Evolutionary conservation across 2,113 vertebrate genomes (phyloP).

Genomic region (Oryctolagus cuniculus): DNA sequence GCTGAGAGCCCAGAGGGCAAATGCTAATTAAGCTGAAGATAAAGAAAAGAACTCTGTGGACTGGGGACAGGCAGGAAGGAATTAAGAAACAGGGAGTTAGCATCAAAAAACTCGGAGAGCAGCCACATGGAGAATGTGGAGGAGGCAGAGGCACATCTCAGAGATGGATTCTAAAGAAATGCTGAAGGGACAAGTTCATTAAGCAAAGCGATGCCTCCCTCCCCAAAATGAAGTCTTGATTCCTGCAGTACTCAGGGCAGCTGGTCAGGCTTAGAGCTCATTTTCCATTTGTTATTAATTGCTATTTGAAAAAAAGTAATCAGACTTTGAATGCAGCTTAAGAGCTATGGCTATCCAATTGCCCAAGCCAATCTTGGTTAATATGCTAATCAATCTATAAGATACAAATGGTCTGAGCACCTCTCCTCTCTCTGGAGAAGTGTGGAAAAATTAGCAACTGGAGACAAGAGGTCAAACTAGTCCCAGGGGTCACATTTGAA

Average conservation of each 20-base stretch:
- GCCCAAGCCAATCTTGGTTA: not conserved
- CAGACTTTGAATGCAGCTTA: slow-evolving; percentile 54
- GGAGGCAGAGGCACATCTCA: slow-evolving; percentile 18
- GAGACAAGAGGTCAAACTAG: slow-evolving; percentile 52
- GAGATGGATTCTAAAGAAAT: slow-evolving; percentile 59
- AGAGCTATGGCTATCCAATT: not conserved
- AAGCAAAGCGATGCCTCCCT: slow-evolving; percentile 53
- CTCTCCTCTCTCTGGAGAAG: not conserved
- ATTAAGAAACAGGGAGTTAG: slow-evolving; percentile 7
- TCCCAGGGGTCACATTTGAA: slow-evolving; percentile 40
- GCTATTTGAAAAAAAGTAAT: slow-evolving; percentile 63
- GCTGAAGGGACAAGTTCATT: slow-evolving; percentile 57
- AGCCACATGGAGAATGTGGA: not conserved
- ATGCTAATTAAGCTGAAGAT: slow-evolving; percentile 30
- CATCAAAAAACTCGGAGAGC: slow-evolving; percentile 19
- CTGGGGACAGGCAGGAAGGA: slow-evolving; percentile 21
- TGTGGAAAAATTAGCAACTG: slow-evolving; percentile 52
- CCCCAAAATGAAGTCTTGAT: slow-evolving; percentile 43
- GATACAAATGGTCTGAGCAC: slow-evolving; percentile 33
- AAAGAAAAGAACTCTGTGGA: slow-evolving; percentile 42
- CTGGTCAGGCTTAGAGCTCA: slow-evolving; percentile 51
- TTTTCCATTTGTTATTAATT: slow-evolving; percentile 69
- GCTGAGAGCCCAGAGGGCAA: slow-evolving; percentile 48
- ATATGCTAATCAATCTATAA: slow-evolving; percentile 62
- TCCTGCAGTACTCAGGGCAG: slow-evolving; percentile 20